Evolutionary conservation across 2,797 vertebrate genomes (phyloP).

Genomic region (Prionace glauca): DNA sequence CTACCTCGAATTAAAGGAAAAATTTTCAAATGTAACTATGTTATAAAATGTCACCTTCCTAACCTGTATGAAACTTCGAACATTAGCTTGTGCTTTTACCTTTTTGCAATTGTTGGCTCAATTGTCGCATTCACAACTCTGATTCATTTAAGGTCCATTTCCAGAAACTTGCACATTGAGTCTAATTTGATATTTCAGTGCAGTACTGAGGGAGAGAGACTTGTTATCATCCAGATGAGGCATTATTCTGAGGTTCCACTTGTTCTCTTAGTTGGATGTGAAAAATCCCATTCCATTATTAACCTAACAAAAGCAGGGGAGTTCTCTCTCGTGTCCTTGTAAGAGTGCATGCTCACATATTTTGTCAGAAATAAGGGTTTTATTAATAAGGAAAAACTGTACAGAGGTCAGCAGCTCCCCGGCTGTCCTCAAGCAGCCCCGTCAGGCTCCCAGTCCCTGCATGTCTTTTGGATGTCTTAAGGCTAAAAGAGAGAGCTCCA

Average conservation of each 20-base stretch:
- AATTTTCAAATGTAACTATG: too few relatives aligned
- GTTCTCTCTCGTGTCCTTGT: neutral
- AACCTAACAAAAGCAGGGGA: neutral
- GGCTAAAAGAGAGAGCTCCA: too few relatives aligned
- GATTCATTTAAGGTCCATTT: neutral
- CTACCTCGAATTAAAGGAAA: too few relatives aligned
- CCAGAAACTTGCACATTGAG: neutral
- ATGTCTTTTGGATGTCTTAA: too few relatives aligned
- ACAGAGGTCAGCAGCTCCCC: too few relatives aligned
- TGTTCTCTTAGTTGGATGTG: neutral
- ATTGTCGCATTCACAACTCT: neutral
- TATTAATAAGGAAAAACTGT: too few relatives aligned
- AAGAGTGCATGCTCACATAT: too few relatives aligned
- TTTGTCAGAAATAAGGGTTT: too few relatives aligned
- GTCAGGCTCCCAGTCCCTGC: too few relatives aligned
- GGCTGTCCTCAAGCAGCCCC: too few relatives aligned
- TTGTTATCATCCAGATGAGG: too few relatives aligned
- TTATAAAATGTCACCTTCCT: too few relatives aligned
- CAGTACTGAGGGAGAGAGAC: neutral
- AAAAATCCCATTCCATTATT: neutral
- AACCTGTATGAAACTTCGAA: neutral
- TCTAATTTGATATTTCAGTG: neutral
- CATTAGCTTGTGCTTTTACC: slow-evolving; percentile 40
- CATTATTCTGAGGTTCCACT: neutral
- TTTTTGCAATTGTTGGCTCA: neutral